Percentiles rank a stretch among this genome's conserved stretches.
These are phyloP conservation scores for Sakesphorus luctuosus DNA, from an alignment of 2,113 vertebrate genomes.

Conservation along the genomic window DNA sequence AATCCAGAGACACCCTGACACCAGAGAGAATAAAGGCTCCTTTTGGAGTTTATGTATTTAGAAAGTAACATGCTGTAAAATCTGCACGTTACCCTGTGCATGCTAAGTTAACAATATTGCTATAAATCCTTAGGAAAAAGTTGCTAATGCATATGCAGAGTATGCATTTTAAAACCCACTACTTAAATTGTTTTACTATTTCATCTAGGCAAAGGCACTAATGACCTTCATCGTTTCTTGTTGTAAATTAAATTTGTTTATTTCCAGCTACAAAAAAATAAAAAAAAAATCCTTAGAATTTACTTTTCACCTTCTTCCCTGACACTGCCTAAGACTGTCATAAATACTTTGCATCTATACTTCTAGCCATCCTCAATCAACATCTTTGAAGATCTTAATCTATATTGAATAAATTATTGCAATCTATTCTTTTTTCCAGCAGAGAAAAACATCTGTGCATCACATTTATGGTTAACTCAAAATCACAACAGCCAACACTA, in stretches of 20 bases:
- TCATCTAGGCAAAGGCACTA: constrained; percentile 13
- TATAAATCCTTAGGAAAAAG: constrained; percentile 13
- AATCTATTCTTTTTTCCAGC: background rate
- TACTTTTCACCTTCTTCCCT: background rate
- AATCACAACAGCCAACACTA: constrained; percentile 10
- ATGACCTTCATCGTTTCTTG: background rate
- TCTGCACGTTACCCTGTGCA: background rate
- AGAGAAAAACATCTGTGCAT: background rate
- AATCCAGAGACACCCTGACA: background rate
- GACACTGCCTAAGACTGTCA: background rate
- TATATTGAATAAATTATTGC: constrained; percentile 12
- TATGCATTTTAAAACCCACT: background rate
- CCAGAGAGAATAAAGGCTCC: background rate
- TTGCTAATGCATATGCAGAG: background rate
- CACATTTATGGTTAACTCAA: constrained; percentile 43
- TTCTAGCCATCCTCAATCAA: background rate
- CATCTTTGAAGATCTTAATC: constrained; percentile 50
- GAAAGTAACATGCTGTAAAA: background rate
- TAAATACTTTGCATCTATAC: background rate
- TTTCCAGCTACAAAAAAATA: background rate
- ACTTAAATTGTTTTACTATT: constrained; percentile 12
- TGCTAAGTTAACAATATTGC: background rate
- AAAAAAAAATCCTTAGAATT: background rate
- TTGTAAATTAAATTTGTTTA: background rate
- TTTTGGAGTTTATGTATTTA: background rate